phyloP scores from a whole-genome alignment of 2,888 invertebrate species.

The Altica lythri region DNA sequence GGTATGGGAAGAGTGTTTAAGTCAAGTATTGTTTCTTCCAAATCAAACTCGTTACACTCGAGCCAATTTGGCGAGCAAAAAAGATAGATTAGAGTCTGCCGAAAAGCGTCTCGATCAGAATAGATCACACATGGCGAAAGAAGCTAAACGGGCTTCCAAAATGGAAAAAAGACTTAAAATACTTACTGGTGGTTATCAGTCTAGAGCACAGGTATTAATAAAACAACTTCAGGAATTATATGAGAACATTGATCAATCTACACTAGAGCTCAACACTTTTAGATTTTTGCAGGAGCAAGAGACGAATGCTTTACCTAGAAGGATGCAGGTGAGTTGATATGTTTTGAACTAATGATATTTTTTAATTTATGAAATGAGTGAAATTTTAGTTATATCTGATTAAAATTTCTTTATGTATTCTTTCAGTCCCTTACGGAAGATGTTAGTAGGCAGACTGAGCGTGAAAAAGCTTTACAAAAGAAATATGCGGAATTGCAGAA shows the following conservation, averaged over 20 bases:
- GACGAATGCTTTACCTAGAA: conserved; percentile 84
- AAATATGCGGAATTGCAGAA: conserved; percentile 78
- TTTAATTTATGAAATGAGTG: neutral
- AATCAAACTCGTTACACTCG: conserved; percentile 77
- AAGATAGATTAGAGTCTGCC: conserved; percentile 91
- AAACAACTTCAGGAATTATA: conserved; percentile 86
- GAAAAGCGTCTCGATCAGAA: conserved; percentile 93
- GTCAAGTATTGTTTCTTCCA: conserved; percentile 90
- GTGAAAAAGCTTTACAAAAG: conserved; percentile 86
- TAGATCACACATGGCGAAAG: conserved; percentile 92
- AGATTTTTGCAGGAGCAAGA: conserved; percentile 89
- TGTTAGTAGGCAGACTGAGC: conserved; percentile 87
- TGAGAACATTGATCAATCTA: conserved; percentile 89
- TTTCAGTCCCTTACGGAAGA: conserved; percentile 85
- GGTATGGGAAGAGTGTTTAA: conserved; percentile 94
- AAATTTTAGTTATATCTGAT: neutral
- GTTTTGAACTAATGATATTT: neutral
- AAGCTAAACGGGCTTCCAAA: conserved; percentile 95
- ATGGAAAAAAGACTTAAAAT: conserved; percentile 97
- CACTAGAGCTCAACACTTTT: conserved; percentile 89
- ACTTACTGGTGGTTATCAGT: conserved; percentile 89
- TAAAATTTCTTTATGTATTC: conserved; percentile 19
- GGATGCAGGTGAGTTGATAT: conserved; percentile 72
- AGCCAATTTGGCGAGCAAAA: conserved; percentile 93
- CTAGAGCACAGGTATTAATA: conserved; percentile 75